Percentiles rank a stretch among this genome's conserved stretches.
Conservation (phyloP, 2,888 invertebrate genomes). For the Thysanoteuthis rhombus region DNA sequence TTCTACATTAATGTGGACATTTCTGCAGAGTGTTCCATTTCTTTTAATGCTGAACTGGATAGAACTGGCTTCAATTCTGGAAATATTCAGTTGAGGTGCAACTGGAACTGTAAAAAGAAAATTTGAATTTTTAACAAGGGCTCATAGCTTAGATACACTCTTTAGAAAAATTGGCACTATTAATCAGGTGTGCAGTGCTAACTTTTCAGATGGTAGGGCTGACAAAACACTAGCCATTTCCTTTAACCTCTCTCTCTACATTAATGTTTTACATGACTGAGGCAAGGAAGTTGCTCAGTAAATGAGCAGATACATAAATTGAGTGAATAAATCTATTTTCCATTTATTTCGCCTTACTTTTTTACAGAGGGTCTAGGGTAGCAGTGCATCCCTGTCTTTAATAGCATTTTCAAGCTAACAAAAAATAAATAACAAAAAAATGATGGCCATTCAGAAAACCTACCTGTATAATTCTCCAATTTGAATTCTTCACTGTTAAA, state of each 20-base stretch:
- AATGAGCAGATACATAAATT: too few species aligned
- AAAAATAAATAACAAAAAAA: background rate
- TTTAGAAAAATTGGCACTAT: background rate
- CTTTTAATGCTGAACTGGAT: background rate
- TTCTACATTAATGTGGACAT: background rate
- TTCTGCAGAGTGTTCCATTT: background rate
- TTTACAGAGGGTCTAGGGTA: too few species aligned
- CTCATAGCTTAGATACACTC: background rate
- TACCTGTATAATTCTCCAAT: background rate
- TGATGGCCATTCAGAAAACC: background rate
- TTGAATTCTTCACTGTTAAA: background rate
- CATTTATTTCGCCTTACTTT: too few species aligned
- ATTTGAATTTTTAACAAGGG: background rate
- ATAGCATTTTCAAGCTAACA: background rate
- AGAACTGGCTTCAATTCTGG: background rate
- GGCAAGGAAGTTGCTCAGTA: too few species aligned
- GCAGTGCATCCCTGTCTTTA: too few species aligned
- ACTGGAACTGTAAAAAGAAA: background rate
- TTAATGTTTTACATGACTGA: too few species aligned
- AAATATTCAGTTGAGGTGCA: background rate
- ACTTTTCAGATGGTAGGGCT: too few species aligned
- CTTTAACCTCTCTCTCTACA: too few species aligned
- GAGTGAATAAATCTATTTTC: too few species aligned
- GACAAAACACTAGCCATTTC: too few species aligned
- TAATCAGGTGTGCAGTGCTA: background rate